Conservation (phyloP, 2,797 vertebrate genomes). For the Cottoperca gobio region DNA sequence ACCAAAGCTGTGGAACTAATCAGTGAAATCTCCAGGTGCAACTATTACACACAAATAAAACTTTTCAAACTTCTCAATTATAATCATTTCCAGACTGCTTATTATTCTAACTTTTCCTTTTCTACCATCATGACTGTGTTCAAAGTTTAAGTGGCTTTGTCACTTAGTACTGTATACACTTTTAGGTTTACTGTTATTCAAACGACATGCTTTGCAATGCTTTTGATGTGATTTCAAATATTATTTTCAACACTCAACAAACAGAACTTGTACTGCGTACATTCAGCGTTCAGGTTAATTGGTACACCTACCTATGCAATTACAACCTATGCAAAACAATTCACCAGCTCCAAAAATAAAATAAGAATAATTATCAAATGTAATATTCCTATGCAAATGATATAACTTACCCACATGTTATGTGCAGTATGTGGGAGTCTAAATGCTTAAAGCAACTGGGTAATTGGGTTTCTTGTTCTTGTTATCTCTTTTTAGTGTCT, state of each 20-base stretch:
- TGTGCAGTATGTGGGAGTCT: too few species aligned
- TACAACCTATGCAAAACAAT: not conserved
- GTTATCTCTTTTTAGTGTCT: not conserved
- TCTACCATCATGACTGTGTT: not conserved
- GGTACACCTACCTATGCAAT: not conserved
- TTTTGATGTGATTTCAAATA: not conserved
- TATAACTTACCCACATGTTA: too few species aligned
- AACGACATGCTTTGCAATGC: not conserved
- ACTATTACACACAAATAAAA: not conserved
- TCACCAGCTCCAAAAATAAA: not conserved
- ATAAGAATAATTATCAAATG: too few species aligned
- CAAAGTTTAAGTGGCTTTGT: not conserved
- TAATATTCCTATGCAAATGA: not conserved
- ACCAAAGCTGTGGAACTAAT: not conserved
- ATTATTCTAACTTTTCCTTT: slow-evolving; percentile 2
- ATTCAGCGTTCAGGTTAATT: not conserved
- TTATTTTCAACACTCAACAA: not conserved
- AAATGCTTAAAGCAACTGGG: too few species aligned
- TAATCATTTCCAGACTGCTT: not conserved
- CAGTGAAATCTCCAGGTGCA: not conserved
- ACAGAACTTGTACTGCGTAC: not conserved
- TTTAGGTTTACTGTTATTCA: not conserved
- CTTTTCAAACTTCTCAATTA: not conserved
- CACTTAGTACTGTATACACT: not conserved
- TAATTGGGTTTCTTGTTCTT: not conserved